A percentile compares a stretch with the other conserved stretches of the same genome.
Evolutionary conservation across 2,797 vertebrate species (phyloP).

Genomic region (Myotis vivesi): DNA sequence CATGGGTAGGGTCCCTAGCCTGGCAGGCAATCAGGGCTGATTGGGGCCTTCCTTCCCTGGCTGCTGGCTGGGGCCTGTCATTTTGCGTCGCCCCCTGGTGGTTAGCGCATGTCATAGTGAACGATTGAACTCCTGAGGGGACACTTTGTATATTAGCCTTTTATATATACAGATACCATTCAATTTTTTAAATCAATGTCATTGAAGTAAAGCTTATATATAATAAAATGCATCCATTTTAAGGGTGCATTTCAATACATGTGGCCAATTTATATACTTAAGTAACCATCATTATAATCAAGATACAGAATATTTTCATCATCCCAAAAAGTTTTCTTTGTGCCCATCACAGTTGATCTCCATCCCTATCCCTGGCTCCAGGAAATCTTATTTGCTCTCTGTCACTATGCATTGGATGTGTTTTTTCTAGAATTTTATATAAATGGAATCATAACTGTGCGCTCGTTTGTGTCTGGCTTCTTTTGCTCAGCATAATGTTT

Average conservation of each 20-base stretch:
- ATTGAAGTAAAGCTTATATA: background rate
- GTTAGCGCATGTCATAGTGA: too few species aligned
- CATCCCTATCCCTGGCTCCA: background rate
- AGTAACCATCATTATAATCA: background rate
- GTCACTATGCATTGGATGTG: background rate
- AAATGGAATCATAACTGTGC: background rate
- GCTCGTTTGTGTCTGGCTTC: background rate
- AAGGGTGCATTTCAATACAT: background rate
- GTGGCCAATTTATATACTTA: background rate
- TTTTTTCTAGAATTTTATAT: constrained; percentile 22
- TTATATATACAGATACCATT: background rate
- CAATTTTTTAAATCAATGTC: background rate
- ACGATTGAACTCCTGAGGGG: too few species aligned
- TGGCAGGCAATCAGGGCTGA: too few species aligned
- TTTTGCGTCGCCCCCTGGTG: too few species aligned
- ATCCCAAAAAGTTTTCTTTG: background rate
- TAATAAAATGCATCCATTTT: background rate
- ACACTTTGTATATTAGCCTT: too few species aligned
- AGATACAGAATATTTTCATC: background rate
- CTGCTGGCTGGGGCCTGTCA: too few species aligned
- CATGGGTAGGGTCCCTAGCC: too few species aligned
- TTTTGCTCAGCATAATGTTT: background rate
- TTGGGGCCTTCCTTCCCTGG: too few species aligned
- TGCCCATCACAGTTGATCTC: background rate
- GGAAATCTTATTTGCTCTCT: background rate